Evolutionary conservation across 2,888 invertebrate genomes (phyloP).

Genomic region (Furcula furcula): DNA sequence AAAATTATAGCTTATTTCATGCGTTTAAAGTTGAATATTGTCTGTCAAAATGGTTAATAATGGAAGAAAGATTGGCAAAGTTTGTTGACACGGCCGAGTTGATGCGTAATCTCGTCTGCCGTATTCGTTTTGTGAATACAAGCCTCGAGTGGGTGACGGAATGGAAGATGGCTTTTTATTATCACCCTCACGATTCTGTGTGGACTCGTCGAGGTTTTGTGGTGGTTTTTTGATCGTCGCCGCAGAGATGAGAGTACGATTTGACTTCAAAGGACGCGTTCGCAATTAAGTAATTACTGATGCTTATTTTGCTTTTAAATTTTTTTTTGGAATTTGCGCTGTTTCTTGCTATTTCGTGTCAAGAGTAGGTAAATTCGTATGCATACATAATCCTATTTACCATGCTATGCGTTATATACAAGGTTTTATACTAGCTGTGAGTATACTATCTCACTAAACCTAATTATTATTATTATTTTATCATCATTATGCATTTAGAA

Average conservation of each 20-base stretch:
- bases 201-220: conserved; percentile 11
- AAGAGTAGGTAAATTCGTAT: too few species aligned
- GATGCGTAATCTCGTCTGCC: conserved; percentile 52
- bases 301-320: neutral
- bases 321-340: too few species aligned
- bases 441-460: too few species aligned
- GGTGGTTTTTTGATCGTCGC: conserved; percentile 13
- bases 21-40: conserved; percentile 14
- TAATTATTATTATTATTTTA: too few species aligned
- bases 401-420: too few species aligned
- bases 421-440: too few species aligned
- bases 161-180: conserved; percentile 33
- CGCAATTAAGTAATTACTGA: conserved; percentile 18
- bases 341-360: too few species aligned
- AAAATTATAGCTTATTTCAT: conserved; percentile 10
- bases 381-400: too few species aligned
- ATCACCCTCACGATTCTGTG: conserved; percentile 11
- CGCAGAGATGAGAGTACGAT: conserved; percentile 14
- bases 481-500: too few species aligned
- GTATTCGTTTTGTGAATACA: conserved; percentile 43
- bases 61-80: conserved; percentile 53
- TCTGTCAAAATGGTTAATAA: conserved; percentile 33
- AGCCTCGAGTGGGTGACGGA: conserved; percentile 26
- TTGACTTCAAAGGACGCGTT: conserved; percentile 18
- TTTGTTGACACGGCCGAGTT: conserved; percentile 51